Base-by-base conservation (phyloP, 2,113 vertebrate genomes). In the Merops nubicus region DNA sequence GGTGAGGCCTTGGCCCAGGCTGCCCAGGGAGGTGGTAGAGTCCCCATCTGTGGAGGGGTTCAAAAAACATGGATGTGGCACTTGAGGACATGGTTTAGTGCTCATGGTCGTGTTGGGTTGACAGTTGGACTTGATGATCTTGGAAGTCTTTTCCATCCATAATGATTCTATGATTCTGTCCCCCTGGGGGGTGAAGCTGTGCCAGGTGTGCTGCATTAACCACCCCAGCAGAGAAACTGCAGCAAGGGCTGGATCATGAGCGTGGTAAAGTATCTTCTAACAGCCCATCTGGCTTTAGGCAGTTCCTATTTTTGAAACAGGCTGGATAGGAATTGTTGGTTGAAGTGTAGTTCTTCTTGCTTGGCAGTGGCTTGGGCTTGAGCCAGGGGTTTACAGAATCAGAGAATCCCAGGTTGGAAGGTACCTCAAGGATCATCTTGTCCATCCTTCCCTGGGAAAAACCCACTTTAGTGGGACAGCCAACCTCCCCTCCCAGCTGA, bases 191-290 rank as follows among this genome's bases (percentile, higher is more conserved):
- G 31, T 12, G 0, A 4, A 10, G 56, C 83, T 56, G 25, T 26
- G 40, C 47, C 8, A 8, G 22, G 2, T 26, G 63, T 8, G 36
- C 47, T 31, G 1, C 1, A 1, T 26, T 14, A 5, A 3, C 8
- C 21, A 6, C 34, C 6, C 34, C 40, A 4, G 42, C 9, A 12
- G 12, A 38, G 40, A 20, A 14, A 23, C n/a, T 28, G 4, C 31
- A 25, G 51, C 17, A 20, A 19, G 45, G 53, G 22, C n/a, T 20
- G 48, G 29, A 2, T 3, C 5, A 5, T 13, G 13, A 21, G 6
- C 1, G 3, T 2, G 9, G 47, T 29, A 23, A 11, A 38, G 34
- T 8, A 1, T 3, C 5, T 19, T 47, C 5, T 31, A 1, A 6
- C 8, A 12, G 17, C 9, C 18, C 1, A 1, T 12, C 25, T 5